Conservation (phyloP, 2,113 vertebrate species). For the Ivindomyrus marchei region DNA sequence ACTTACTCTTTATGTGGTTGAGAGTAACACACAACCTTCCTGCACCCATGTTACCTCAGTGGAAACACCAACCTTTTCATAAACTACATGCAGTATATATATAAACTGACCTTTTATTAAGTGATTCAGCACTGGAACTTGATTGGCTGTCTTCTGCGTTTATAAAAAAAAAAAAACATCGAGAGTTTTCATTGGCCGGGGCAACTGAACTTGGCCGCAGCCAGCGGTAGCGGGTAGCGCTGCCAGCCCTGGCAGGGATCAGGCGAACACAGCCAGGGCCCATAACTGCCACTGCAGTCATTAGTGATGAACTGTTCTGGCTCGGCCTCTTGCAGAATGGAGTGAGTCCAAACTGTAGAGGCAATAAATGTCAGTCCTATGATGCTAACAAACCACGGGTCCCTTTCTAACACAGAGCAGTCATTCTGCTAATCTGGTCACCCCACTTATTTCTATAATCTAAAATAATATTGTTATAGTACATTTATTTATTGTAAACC, state of each 20-base stretch:
- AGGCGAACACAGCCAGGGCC: neutral
- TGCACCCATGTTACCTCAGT: neutral
- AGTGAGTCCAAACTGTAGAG: neutral
- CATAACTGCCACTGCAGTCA: neutral
- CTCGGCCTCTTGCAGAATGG: neutral
- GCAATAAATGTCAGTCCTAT: neutral
- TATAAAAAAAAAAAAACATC: neutral
- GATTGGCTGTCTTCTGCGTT: neutral
- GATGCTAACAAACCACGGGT: neutral
- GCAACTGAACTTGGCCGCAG: neutral
- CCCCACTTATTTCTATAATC: neutral
- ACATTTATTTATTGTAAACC: neutral
- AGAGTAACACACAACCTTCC: neutral
- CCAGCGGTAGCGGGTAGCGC: neutral
- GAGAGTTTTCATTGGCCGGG: slow-evolving; percentile 7
- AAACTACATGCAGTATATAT: neutral
- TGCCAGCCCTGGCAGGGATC: neutral
- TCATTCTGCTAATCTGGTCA: neutral
- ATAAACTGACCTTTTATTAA: neutral
- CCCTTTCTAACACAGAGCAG: neutral
- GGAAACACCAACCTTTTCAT: neutral
- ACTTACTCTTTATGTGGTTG: neutral
- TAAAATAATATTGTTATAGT: neutral
- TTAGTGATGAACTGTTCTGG: neutral
- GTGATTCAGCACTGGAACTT: neutral